Base-by-base conservation (phyloP, 2,888 invertebrate species). In the Clanis bilineata region DNA sequence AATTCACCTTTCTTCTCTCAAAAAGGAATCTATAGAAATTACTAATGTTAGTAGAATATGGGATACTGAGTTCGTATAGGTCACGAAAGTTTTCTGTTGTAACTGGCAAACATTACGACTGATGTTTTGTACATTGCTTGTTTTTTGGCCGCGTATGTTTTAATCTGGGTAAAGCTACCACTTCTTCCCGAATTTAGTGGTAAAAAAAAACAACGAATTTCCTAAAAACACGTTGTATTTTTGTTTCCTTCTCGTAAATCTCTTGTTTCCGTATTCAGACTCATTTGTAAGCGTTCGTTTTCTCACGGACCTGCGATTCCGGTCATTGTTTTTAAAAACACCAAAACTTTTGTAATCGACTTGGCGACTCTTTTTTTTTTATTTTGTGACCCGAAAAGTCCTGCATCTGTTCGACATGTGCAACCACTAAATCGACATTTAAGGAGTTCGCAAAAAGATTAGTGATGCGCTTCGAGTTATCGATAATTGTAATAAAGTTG, bases 331-430 rank as follows among this genome's bases (percentile, higher is more conserved):
- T 84, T 81, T 77, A 71, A 78, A 79, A 80, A 77, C 67, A 74
- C 69, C 68, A 71, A 69, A 73, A 74, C 68, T 61, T 67, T 77
- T 71, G 71, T 71, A 76, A 73, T 79, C 74, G 69, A 76, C 76
- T 74, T 71, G 69, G 74, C 72, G 77, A 75, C 74, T 76, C 77
- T 78, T 67, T 79, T 82, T 78, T 75, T 72, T 66, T 63, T 65
- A 64, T 75, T 79, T 83, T 73, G 68, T 73, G 76, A 67, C 65
- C 76, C 75, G 68, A 73, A 73, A 66, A 56, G 66, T 69, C 66
- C 72, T 84, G 80, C 90, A 91, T 90, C 88, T 90, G 90, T 71
- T 77, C 70, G 70, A 79, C 90, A 90, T 76, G 79, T 91, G 90
- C 83, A 82, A 76, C 82, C 82, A 77, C 79, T 80, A 80, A 83